Evolutionary conservation across 2,113 vertebrate genomes (phyloP), one percentile per base, ranked within the genome.

Genomic region (Bungarus multicinctus): DNA sequence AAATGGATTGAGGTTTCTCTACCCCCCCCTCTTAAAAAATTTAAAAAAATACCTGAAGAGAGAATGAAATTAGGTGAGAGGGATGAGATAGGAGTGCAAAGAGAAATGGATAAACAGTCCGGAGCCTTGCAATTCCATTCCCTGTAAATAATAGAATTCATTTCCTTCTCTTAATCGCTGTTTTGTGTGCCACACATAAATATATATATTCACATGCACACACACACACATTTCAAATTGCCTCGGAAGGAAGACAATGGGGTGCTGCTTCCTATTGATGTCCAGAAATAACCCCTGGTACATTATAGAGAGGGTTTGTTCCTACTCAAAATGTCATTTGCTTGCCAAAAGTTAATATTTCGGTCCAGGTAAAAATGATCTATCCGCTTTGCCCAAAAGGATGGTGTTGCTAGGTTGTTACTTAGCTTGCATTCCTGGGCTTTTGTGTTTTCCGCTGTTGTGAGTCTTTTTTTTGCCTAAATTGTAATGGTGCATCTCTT

Each of bases 1-100:
- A 97, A 96, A 97, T 94, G 93, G 89, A 93, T 90, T 92, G 57
- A 93, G 93, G 85, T 92, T 89, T 92, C 91, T 81, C 91, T 85
- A 89, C 94, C 94, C 95, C 87, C 55, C 85, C 92, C 85, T 57
- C 90, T 30, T 47, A 50, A 34, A 53, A 39, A 5, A 18, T 5
- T 20, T 1, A 9, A 20, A 55, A 6, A 85, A 86, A 57, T 93
- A 11, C 87, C 91, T 85, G 93, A 89, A 74, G 88, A 52, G 53
- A 96, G 88, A 93, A 64, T 22, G 69, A 95, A 95, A 96, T 91
- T 91, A 91, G 64, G 58, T 25, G 93, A 53, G 18, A 5, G 54
- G 87, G 45, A 57, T 60, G 53, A 30, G 18, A 45, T 86, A 55
- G 22, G 74, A 54, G 4, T 25, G 85, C 47, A 55, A 89, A 22